Evolutionary conservation across 1,140 invertebrate genomes (phyloP).

Genomic region (Aphis craccivora): DNA sequence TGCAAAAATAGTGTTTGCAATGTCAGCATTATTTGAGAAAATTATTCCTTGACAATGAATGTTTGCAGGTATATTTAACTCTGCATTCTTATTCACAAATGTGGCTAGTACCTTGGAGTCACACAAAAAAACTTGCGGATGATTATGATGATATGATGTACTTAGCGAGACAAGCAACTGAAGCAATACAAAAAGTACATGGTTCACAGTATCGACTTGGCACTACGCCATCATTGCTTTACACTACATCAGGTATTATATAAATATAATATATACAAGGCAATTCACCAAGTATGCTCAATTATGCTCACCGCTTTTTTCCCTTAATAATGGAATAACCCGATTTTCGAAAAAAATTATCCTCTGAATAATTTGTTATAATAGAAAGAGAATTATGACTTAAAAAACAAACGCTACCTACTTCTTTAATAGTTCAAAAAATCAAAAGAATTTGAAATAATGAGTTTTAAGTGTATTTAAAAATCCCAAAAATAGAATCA

Average conservation of each 20-base stretch:
- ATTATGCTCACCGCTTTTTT: no score
- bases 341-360: no score
- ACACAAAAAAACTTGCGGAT: conserved; percentile 72
- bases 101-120: conserved; percentile 85
- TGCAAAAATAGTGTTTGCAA: background rate
- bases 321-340: no score
- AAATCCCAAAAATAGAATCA: no score
- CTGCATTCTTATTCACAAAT: conserved; percentile 91
- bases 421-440: no score
- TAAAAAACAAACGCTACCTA: no score
- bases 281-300: no score
- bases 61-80: conserved; percentile 76
- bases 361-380: no score
- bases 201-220: conserved; percentile 79
- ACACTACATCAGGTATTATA: conserved; percentile 73
- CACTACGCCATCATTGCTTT: conserved; percentile 76
- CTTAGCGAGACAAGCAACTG: conserved; percentile 73
- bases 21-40: background rate
- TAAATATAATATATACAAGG: background rate
- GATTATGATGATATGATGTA: conserved; percentile 78
- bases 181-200: conserved; percentile 74
- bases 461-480: no score
- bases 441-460: no score
- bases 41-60: no score
- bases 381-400: no score